Evolutionary conservation across 2,797 vertebrate genomes (phyloP).

Genomic region (Gymnodraco acuticeps): DNA sequence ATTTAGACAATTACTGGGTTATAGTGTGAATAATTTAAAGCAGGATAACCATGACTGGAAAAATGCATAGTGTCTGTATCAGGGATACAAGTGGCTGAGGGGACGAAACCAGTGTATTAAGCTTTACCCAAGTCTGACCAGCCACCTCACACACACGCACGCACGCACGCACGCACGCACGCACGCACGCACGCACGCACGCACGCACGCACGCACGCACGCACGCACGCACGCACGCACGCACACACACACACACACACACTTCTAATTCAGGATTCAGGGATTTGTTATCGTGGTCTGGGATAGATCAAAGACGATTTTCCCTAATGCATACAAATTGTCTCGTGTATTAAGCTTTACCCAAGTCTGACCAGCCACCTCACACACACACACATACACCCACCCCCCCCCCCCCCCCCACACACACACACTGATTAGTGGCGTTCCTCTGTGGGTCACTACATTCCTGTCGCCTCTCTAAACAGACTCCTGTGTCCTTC

Average conservation of each 20-base stretch:
- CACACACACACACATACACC: constrained; percentile 11
- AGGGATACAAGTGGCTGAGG: neutral
- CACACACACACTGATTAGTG: constrained; percentile 48
- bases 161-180: neutral
- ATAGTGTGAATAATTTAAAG: no score
- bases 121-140: no score
- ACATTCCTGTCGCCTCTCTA: constrained; percentile 81
- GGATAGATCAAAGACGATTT: no score
- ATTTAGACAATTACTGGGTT: no score
- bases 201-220: neutral
- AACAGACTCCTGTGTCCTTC: constrained; percentile 81
- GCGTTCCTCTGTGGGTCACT: constrained; percentile 68
- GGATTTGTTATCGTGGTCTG: no score
- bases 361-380: neutral
- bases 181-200: no score
- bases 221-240: neutral
- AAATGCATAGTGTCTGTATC: no score
- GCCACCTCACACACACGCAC: neutral
- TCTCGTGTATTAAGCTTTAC: no score
- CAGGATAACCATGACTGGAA: no score
- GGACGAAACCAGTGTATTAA: neutral
- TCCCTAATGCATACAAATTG: no score
- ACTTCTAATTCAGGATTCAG: no score
- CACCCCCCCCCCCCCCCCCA: neutral
- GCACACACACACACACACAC: no score